Percentiles rank a stretch among this genome's conserved stretches.
Conservation (phyloP, 2,888 invertebrate species). For the Andrena hattorfiana region DNA sequence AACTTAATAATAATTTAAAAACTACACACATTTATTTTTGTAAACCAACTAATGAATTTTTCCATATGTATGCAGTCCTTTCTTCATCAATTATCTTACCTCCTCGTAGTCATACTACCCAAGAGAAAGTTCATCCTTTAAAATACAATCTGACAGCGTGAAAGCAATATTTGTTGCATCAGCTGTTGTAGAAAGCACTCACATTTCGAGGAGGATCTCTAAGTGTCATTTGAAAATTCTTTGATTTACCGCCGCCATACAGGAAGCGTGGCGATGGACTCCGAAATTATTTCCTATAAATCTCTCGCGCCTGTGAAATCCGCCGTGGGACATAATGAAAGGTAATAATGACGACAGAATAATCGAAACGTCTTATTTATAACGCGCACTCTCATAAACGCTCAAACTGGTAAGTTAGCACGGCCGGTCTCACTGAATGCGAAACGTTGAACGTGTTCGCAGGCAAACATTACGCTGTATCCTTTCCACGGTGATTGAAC, state of each 20-base stretch:
- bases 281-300: neutral
- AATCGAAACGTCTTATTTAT: conserved; percentile 41
- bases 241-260: neutral
- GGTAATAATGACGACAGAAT: conserved; percentile 26
- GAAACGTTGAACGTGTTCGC: conserved; percentile 7
- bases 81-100: no score
- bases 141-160: no score
- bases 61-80: no score
- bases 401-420: conserved; percentile 20
- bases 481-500: conserved; percentile 40
- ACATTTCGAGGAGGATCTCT: no score
- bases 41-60: no score
- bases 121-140: no score
- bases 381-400: conserved; percentile 27
- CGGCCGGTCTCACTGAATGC: neutral
- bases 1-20: no score
- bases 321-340: neutral
- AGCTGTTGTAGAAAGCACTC: no score
- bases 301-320: no score
- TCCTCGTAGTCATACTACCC: no score
- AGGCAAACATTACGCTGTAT: conserved; percentile 19
- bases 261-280: neutral
- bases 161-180: no score
- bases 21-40: no score
- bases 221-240: neutral